phyloP scores from a whole-genome alignment of 1,140 invertebrate species.

The Euwallacea similis region DNA sequence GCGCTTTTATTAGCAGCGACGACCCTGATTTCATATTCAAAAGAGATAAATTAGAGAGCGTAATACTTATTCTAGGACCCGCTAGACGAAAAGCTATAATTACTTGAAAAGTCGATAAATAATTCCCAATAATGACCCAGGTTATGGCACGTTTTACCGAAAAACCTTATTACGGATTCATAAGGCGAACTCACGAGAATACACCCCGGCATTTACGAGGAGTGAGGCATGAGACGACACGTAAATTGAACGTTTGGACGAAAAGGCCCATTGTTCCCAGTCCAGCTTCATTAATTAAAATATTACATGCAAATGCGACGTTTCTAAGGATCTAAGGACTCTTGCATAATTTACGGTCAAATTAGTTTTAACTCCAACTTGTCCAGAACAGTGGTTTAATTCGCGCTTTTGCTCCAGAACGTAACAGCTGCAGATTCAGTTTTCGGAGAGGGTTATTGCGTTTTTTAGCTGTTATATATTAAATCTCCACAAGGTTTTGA shows the following conservation, averaged over 20 bases:
- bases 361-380: constrained; percentile 26
- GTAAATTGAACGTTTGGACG: constrained; percentile 30
- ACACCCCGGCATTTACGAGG: constrained; percentile 8
- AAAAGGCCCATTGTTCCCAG: constrained; percentile 24
- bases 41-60: constrained; percentile 3
- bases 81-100: constrained; percentile 3
- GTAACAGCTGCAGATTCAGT: constrained; percentile 3
- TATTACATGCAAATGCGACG: constrained; percentile 25
- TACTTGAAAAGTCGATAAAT: constrained; percentile 15
- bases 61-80: constrained; percentile 6
- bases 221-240: constrained; percentile 25
- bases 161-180: constrained; percentile 27
- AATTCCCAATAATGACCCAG: constrained; percentile 16
- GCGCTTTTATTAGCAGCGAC: background rate
- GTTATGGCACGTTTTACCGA: background rate
- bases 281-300: constrained; percentile 33
- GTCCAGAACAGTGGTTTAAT: constrained; percentile 5
- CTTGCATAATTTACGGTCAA: constrained; percentile 27
- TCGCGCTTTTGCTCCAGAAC: background rate
- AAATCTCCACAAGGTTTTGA: background rate
- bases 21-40: background rate
- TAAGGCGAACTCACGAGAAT: constrained; percentile 11
- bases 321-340: constrained; percentile 11
- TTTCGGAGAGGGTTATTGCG: background rate
- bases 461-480: background rate